Evolutionary conservation across 2,113 vertebrate species (phyloP).

Genomic region (Camelus bactrianus): DNA sequence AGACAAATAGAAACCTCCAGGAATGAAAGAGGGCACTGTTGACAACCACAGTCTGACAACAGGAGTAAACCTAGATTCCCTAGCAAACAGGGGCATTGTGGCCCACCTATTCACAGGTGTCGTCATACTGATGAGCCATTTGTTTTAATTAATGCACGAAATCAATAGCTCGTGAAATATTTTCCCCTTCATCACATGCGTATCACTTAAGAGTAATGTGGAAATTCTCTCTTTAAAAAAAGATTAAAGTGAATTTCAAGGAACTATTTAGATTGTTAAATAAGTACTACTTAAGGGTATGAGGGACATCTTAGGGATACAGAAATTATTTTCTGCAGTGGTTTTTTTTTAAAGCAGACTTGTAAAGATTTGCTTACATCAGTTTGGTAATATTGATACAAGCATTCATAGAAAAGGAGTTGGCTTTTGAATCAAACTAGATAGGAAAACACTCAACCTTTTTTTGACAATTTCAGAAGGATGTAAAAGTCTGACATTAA

Average conservation of each 20-base stretch:
- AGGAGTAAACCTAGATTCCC: background rate
- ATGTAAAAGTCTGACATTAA: constrained; percentile 40
- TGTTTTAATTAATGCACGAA: background rate
- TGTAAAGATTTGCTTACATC: background rate
- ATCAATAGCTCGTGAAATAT: background rate
- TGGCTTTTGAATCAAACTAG: constrained; percentile 30
- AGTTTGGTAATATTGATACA: background rate
- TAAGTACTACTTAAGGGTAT: background rate
- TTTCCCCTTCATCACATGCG: background rate
- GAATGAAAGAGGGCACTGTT: background rate
- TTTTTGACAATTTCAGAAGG: constrained; percentile 52
- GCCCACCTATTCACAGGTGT: background rate
- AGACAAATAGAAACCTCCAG: background rate
- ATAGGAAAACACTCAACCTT: background rate
- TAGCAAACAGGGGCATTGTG: background rate
- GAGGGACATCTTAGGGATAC: background rate
- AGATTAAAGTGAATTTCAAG: background rate
- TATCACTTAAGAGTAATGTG: background rate
- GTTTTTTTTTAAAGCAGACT: background rate
- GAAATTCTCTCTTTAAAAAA: background rate
- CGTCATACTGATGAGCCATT: background rate
- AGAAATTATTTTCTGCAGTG: constrained; percentile 2
- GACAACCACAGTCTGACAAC: background rate
- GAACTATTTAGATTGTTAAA: background rate
- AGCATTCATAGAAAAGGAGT: constrained; percentile 49